Evolutionary conservation across 2,113 vertebrate genomes (phyloP).

Genomic region (Gasterosteus aculeatus): DNA sequence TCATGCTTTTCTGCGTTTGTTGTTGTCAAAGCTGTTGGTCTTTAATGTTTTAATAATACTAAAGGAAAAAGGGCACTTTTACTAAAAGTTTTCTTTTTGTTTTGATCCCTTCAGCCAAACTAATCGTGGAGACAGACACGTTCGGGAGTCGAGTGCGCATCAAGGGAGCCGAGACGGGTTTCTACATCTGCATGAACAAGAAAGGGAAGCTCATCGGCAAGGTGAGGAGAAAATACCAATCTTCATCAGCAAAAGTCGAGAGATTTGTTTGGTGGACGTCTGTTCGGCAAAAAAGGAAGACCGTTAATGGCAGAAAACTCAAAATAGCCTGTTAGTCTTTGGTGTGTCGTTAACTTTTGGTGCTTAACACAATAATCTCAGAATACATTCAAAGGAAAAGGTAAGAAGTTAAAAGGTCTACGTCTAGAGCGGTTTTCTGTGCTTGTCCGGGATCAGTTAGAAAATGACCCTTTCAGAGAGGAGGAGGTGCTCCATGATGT

Average conservation of each 20-base stretch:
- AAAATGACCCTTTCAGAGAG: neutral
- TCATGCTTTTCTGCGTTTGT: neutral
- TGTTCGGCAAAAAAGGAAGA: too few species aligned
- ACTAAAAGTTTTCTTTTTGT: neutral
- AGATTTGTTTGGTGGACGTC: neutral
- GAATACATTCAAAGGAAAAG: neutral
- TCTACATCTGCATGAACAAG: slow-evolving; percentile 99
- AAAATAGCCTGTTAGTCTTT: neutral
- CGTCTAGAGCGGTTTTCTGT: neutral
- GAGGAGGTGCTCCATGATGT: neutral
- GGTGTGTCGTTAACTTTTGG: neutral
- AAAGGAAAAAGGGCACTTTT: neutral
- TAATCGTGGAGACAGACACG: slow-evolving; percentile 97
- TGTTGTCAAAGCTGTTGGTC: neutral
- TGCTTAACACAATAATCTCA: neutral
- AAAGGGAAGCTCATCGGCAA: slow-evolving; percentile 97
- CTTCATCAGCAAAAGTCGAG: neutral
- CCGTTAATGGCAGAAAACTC: neutral
- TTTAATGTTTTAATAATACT: neutral
- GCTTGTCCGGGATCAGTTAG: neutral
- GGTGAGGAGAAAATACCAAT: slow-evolving; percentile 78
- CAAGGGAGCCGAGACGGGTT: slow-evolving; percentile 93
- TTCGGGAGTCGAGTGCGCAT: slow-evolving; percentile 97
- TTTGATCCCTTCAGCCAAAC: slow-evolving; percentile 85
- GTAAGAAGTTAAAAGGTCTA: neutral